Evolutionary conservation across 2,888 invertebrate species (phyloP).

Genomic region (Platypus cylindrus): DNA sequence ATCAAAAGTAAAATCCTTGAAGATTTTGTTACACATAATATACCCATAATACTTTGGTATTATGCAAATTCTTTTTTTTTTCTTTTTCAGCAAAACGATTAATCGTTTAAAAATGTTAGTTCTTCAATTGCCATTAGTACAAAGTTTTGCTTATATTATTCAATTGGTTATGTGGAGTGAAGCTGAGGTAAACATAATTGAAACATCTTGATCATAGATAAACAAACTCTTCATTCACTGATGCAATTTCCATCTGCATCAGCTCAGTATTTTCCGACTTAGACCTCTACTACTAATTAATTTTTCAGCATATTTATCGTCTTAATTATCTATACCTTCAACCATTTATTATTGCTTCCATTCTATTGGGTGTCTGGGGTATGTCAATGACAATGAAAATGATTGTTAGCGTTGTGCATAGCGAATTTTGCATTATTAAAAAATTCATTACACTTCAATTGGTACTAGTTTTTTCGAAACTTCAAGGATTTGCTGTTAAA

Average conservation of each 20-base stretch:
- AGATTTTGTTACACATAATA: too few relatives aligned
- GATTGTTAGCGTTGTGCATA: conserved; percentile 35
- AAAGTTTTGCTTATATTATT: conserved; percentile 47
- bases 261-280: neutral
- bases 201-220: neutral
- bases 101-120: conserved; percentile 45
- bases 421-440: conserved; percentile 32
- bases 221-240: neutral
- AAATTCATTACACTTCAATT: conserved; percentile 50
- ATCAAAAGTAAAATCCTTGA: too few relatives aligned
- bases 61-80: conserved; percentile 5
- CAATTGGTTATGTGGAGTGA: conserved; percentile 50
- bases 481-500: conserved; percentile 50
- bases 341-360: conserved; percentile 50
- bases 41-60: neutral
- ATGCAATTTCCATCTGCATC: conserved; percentile 5
- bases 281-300: neutral
- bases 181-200: conserved; percentile 44
- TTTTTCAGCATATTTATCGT: conserved; percentile 43
- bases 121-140: conserved; percentile 57
- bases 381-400: conserved; percentile 49
- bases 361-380: conserved; percentile 56
- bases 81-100: conserved; percentile 39
- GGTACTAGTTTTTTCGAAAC: conserved; percentile 52
- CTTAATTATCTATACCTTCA: conserved; percentile 50